Evolutionary conservation across 1,140 invertebrate species (phyloP).

Genomic region (Nymphalis io): DNA sequence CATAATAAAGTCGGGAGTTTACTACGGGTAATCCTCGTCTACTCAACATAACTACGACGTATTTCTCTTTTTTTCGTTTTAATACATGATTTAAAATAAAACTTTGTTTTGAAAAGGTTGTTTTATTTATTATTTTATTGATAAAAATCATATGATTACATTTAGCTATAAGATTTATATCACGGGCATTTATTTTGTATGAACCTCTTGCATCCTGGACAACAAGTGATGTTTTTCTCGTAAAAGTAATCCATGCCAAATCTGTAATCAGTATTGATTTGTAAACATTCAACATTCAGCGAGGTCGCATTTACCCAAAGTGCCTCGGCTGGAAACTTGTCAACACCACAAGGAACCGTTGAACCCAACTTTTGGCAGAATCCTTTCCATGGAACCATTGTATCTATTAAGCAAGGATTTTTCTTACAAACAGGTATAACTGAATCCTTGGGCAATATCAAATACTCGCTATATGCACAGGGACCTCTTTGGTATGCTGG

Average conservation of each 20-base stretch:
- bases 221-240: conserved; percentile 37
- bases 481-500: conserved; percentile 84
- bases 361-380: conserved; percentile 78
- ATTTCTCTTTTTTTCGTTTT: too few relatives aligned
- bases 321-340: conserved; percentile 50
- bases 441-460: conserved; percentile 79
- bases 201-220: conserved; percentile 58
- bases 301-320: conserved; percentile 79
- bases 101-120: too few relatives aligned
- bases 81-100: too few relatives aligned
- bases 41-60: too few relatives aligned
- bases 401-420: conserved; percentile 82
- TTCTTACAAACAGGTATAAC: conserved; percentile 81
- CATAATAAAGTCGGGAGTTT: too few relatives aligned
- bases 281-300: conserved; percentile 71
- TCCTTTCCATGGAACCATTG: conserved; percentile 75
- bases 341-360: conserved; percentile 64
- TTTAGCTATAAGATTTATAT: background rate
- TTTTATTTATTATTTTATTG: too few relatives aligned
- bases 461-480: conserved; percentile 79
- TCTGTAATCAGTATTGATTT: conserved; percentile 59
- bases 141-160: background rate
- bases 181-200: conserved; percentile 48
- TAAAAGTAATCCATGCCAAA: conserved; percentile 37
- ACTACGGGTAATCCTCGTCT: too few relatives aligned